These are phyloP conservation scores for Aeoliscus strigatus DNA, from an alignment of 2,797 vertebrate genomes.

Conservation along the genomic window DNA sequence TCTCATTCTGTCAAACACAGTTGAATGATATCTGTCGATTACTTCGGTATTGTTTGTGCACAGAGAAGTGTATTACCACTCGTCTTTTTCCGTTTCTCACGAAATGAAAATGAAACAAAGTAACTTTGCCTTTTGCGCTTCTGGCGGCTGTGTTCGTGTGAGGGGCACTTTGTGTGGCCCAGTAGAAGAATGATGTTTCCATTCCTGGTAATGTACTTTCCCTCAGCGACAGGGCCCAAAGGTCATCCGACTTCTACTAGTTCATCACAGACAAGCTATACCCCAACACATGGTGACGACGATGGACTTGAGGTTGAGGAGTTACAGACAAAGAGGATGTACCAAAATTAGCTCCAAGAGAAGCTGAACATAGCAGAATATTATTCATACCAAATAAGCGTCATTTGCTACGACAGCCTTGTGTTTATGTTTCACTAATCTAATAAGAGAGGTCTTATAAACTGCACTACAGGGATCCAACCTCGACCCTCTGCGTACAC, in stretches of 20 bases:
- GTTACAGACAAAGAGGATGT: not conserved
- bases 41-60: conserved; percentile 11
- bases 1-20: conserved; percentile 50
- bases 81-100: no score
- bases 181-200: conserved; percentile 48
- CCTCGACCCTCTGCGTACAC: conserved; percentile 20
- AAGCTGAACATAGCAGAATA: conserved; percentile 11
- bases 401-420: conserved; percentile 17
- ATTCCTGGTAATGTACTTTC: conserved; percentile 50
- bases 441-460: conserved; percentile 42
- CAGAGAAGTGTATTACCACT: conserved; percentile 17
- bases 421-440: conserved; percentile 42
- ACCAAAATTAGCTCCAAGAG: no score
- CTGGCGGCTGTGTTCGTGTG: conserved; percentile 10
- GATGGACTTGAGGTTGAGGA: conserved; percentile 14
- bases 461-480: conserved; percentile 36
- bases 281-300: conserved; percentile 17
- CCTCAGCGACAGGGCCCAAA: conserved; percentile 34
- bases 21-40: conserved; percentile 45
- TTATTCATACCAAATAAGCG: conserved; percentile 2
- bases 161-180: conserved; percentile 28
- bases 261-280: conserved; percentile 40
- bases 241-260: conserved; percentile 37
- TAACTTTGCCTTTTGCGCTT: conserved; percentile 2
- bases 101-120: conserved; percentile 9